Evolutionary conservation across 2,888 invertebrate species (phyloP).

Genomic region (Drosophila austrosaltans): DNA sequence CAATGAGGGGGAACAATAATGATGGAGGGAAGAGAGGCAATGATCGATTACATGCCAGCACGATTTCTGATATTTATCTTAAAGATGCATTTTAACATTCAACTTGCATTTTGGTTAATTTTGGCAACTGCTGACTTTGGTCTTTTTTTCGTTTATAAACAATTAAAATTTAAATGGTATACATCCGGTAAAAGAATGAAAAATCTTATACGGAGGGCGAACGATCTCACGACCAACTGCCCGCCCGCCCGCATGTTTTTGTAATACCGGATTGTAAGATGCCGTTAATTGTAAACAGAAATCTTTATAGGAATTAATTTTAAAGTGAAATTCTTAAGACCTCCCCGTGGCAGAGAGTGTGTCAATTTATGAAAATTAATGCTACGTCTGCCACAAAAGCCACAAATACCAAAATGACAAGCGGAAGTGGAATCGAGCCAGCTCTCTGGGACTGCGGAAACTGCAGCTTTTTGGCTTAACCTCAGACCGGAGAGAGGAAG

Average conservation of each 20-base stretch:
- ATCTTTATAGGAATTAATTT: conserved; percentile 43
- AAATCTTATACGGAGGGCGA: conserved; percentile 12
- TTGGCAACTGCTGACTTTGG: too few relatives aligned
- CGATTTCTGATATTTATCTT: background rate
- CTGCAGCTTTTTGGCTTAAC: conserved; percentile 64
- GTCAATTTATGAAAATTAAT: conserved; percentile 71
- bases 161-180: conserved; percentile 55
- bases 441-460: conserved; percentile 55
- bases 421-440: conserved; percentile 50
- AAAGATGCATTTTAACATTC: background rate
- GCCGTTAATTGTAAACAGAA: conserved; percentile 57
- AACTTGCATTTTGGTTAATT: too few relatives aligned
- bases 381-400: conserved; percentile 56
- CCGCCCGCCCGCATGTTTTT: conserved; percentile 58
- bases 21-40: background rate
- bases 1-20: background rate
- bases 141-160: conserved; percentile 44
- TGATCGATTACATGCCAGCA: background rate
- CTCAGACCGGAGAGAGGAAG: background rate
- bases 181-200: conserved; percentile 54
- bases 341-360: conserved; percentile 15
- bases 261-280: background rate
- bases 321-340: conserved; percentile 61
- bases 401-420: conserved; percentile 65
- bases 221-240: background rate